Percentiles rank a stretch among this genome's conserved stretches.
Conservation (phyloP, 2,113 vertebrate species). For the Pangasianodon gigas region DNA sequence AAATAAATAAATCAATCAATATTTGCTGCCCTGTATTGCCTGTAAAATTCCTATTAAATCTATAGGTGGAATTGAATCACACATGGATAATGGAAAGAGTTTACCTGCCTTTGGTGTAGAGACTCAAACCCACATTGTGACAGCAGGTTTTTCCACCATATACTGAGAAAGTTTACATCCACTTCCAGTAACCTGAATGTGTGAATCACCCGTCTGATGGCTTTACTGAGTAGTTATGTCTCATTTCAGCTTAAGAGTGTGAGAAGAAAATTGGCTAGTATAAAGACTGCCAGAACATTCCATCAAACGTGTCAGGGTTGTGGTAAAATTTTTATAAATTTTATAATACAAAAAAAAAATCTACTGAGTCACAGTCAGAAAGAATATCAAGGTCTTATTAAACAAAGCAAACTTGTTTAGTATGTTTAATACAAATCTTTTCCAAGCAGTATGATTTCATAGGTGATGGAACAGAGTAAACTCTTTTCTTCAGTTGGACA, state of each 20-base stretch:
- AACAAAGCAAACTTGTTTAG: background rate
- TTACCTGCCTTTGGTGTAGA: slow-evolving; percentile 54
- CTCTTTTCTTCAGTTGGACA: slow-evolving; percentile 33
- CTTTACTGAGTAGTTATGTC: background rate
- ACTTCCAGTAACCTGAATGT: slow-evolving; percentile 68
- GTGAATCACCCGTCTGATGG: slow-evolving; percentile 39
- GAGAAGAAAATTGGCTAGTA: background rate
- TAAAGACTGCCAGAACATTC: background rate
- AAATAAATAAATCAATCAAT: background rate
- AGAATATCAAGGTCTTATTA: background rate
- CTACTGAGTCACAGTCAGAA: background rate
- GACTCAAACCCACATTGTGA: slow-evolving; percentile 57
- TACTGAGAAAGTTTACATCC: slow-evolving; percentile 52
- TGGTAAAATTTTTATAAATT: background rate
- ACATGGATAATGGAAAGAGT: slow-evolving; percentile 58
- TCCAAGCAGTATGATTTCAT: background rate
- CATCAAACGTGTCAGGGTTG: background rate
- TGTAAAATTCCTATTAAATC: background rate
- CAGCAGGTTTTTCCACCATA: slow-evolving; percentile 68
- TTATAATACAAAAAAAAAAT: background rate
- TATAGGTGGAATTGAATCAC: background rate
- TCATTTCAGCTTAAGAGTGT: slow-evolving; percentile 6
- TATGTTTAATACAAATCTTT: background rate
- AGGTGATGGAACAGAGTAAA: slow-evolving; percentile 21
- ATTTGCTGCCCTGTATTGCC: background rate